Base-by-base conservation (phyloP, 2,113 vertebrate species). In the Neodon shergylaensis region DNA sequence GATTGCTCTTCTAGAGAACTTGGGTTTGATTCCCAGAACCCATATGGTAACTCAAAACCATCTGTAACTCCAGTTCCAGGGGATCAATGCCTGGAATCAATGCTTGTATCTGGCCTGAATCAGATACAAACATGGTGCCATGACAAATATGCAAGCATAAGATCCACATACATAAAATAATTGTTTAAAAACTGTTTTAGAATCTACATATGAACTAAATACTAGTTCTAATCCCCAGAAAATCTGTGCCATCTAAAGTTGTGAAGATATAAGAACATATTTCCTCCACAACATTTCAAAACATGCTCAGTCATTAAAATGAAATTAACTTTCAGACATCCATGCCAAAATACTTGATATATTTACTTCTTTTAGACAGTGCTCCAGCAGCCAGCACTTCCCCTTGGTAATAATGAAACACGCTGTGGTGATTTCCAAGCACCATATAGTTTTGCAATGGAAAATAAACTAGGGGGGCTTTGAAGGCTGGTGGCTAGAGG, bases 381-480 rank as follows among this genome's bases (percentile, higher is more conserved):
- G 31, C 49, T 77, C 13, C 24, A 95, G 58, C 47, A 81, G 68
- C 76, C 76, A 94, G 96, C 93, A 39, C 88, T 44, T 88, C 0
- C 33, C 63, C n/a, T 89, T 90, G 36, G n/a, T 97, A 73, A 66
- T 68, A 73, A 73, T 94, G 89, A 93, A 90, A 70, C 12, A 76
- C 5, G 65, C 52, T 95, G 19, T 88, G 58, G 72, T 26, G 88
- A 94, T 73, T 93, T 96, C 89, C 86, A 97, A 89, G 88, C 58
- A 17, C 83, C 88, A 54, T 79, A 14, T 3, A 79, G 97, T 95
- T 98, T 96, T 90, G 88, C 90, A 95, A 92, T 44, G 86, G 86
- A 97, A 97, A 97, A 97, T 73, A 95, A 89, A 39, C 44, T 92
- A 33, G 86, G 95, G 82, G 74, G 77, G 68, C 74, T 97, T 97